Evolutionary conservation across 2,888 invertebrate species (phyloP), one percentile per base, ranked within the genome.

Genomic region (Melinaea menophilus): DNA sequence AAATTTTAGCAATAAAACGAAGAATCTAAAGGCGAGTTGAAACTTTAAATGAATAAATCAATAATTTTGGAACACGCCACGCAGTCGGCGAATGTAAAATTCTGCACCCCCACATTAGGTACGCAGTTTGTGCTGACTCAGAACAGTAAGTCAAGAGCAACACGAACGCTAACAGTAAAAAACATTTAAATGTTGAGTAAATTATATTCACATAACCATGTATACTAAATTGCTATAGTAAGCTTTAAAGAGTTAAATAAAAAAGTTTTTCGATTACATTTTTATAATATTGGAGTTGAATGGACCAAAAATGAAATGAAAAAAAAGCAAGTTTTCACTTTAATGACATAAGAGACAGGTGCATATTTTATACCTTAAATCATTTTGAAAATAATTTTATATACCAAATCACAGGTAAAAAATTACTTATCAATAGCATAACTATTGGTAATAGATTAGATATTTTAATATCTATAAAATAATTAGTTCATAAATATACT

Each of bases 31-130:
- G 76, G 75, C 75, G 74, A 77, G 74, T 80, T 75, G 75, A 70
- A 76, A 79, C 75, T 73, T 80, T 9, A 22, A 81, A 81, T 82
- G 82, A 81, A 81, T 82, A 82, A 75, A 82, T 84, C 81, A 79
- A 84, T 83, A 80, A 73, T 74, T 77, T 74, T 72, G 71, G 74
- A 75, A 70, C 71, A 71, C 68, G 67, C 68, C 62, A 67, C 66
- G 68, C 69, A 64, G 67, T 66, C 60, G 67, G 71, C 57, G 71
- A 73, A 76, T 78, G 78, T 78, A 75, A 75, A 79, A 79, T 81
- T 78, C 79, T 76, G 77, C 79, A 72, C 65, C 70, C 73, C 75
- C 71, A 66, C 71, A 65, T 66, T 70, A 71, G 69, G 65, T 68
- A 63, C 68, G 64, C 68, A 71, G 72, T 76, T 77, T 76, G 61